Evolutionary conservation across 92 coral and sea anemone species (phyloP).

Genomic region (Zoanthus sociatus): DNA sequence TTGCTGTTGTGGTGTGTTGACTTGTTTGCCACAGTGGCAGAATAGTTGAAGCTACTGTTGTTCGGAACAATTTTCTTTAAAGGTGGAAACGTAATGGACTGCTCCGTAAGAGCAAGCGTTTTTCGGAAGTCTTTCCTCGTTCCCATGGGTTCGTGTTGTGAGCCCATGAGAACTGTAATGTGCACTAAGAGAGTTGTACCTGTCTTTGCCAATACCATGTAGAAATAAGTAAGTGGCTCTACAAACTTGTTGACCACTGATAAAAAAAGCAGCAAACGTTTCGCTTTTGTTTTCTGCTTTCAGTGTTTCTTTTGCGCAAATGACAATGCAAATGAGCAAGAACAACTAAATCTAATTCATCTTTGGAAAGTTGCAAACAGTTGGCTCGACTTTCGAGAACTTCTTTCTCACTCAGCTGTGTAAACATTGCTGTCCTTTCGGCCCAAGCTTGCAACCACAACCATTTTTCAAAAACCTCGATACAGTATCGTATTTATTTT

Average conservation of each 20-base stretch:
- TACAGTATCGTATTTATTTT: constrained; percentile 24
- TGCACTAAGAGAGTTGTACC: constrained; percentile 4
- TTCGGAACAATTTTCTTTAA: constrained; percentile 5
- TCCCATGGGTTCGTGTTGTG: constrained; percentile 13
- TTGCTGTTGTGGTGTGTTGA: no score
- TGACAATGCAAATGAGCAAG: constrained; percentile 48
- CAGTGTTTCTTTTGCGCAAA: constrained; percentile 41
- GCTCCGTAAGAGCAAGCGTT: constrained; percentile 6
- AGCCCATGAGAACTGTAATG: constrained; percentile 17
- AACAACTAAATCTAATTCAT: constrained; percentile 49
- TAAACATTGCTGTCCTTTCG: constrained; percentile 38
- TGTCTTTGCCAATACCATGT: constrained; percentile 9
- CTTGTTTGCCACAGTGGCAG: no score
- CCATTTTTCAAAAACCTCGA: constrained; percentile 25
- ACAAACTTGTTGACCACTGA: constrained; percentile 32
- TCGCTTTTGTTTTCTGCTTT: constrained; percentile 54
- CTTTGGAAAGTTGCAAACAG: constrained; percentile 36
- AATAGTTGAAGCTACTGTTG: no score
- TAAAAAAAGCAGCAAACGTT: constrained; percentile 38
- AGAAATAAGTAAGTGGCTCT: constrained; percentile 27
- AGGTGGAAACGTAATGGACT: neutral
- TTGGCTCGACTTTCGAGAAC: constrained; percentile 50
- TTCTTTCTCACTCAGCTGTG: constrained; percentile 29
- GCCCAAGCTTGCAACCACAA: constrained; percentile 48
- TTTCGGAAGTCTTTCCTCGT: neutral